Base-by-base conservation (phyloP, 23 tunicate genomes). In the Styela clava region DNA sequence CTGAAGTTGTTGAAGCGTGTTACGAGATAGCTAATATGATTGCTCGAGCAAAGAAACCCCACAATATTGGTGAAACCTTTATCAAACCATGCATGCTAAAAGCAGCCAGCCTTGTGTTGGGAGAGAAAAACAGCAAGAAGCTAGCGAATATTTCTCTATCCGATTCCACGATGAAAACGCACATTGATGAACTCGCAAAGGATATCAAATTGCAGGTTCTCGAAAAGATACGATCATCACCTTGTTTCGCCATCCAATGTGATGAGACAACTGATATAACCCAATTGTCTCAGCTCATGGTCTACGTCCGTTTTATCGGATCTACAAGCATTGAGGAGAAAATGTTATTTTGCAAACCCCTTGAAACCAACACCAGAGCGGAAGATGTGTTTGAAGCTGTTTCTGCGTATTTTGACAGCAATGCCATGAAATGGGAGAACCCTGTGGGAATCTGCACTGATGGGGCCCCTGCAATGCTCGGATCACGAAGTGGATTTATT, bases 1-100 rank as follows among this genome's bases (percentile, higher is more conserved):
- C 74, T 16, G 87, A 84, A 74, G 68, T 85, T 24, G 83, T 85
- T 29, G 83, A 78, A 85, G 88, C 88, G 30, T 78, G 83, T 78
- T 85, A 51, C 78, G 83, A 85, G 69, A 16, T 64, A 24, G 69
- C 69, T 64, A 25, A 64, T n/a, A n/a, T n/a, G n/a, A n/a, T n/a
- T n/a, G n/a, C n/a, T n/a, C n/a, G 74, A 23, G 23, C n/a, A 12
- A 31, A 72, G 51, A 72, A 79, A 33, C 83, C 83, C 76, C 83
- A 76, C 63, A 77, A 77, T 31, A 84, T 84, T 76, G 87, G 87
- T 61, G 87, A 84, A 76, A 77, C 83, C 29, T 84, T 74, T 69
- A 29, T 84, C 61, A 84, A 84, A 35, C 82, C 74, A 16, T 76
- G 82, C 35, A 74, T 84, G 87, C 24, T 84, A 52, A 70, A 82